Evolutionary conservation across 2,888 invertebrate genomes (phyloP).

Genomic region (Cantharis rufa): DNA sequence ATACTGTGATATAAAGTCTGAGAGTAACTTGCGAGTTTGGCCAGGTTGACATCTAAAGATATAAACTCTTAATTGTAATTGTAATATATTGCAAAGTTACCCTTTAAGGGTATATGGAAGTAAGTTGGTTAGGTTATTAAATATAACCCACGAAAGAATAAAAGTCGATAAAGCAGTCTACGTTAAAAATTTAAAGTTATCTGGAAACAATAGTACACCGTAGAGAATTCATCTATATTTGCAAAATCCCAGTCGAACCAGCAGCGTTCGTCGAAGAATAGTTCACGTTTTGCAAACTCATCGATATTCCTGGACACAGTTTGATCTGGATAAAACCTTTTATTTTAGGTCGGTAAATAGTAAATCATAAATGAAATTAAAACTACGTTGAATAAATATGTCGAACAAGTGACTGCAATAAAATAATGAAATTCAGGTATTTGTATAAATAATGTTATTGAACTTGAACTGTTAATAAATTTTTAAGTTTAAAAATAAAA

Average conservation of each 20-base stretch:
- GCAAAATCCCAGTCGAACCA: constrained; percentile 3
- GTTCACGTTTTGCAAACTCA: constrained; percentile 17
- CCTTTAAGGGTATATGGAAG: not conserved
- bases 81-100: no score
- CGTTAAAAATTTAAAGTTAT: constrained; percentile 21
- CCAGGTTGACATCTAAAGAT: no score
- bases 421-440: not conserved
- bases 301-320: constrained; percentile 17
- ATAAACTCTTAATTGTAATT: no score
- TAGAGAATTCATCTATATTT: constrained; percentile 20
- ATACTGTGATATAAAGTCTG: no score
- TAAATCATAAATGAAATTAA: not conserved
- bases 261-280: constrained; percentile 4
- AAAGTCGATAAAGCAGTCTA: not conserved
- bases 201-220: constrained; percentile 20
- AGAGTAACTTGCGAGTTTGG: no score
- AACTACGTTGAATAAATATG: not conserved
- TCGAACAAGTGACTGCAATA: not conserved
- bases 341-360: not conserved
- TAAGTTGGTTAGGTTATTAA: not conserved
- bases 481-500: not conserved
- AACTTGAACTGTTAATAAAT: not conserved
- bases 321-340: constrained; percentile 7
- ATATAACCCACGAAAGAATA: not conserved
- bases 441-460: not conserved